Conservation (phyloP, 2,888 invertebrate genomes). For the Lypha dubia region DNA sequence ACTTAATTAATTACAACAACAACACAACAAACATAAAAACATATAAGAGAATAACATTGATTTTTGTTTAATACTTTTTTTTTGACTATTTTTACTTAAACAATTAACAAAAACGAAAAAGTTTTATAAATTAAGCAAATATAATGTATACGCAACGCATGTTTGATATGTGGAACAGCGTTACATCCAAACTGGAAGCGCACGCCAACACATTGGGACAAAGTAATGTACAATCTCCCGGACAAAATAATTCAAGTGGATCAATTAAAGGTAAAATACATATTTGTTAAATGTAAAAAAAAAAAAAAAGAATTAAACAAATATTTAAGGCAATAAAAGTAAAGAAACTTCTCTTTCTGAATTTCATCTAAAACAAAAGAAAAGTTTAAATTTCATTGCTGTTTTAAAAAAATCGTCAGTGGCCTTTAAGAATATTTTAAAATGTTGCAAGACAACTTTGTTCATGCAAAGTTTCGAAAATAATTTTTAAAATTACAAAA, state of each 20-base stretch:
- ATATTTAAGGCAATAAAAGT: background rate
- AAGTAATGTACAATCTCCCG: slow-evolving; percentile 83
- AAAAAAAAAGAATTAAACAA: background rate
- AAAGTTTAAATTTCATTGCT: too few species aligned
- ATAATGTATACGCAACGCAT: slow-evolving; percentile 84
- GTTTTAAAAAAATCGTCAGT: too few species aligned
- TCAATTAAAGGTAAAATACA: slow-evolving; percentile 84
- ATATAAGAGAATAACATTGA: background rate
- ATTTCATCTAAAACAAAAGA: too few species aligned
- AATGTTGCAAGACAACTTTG: too few species aligned
- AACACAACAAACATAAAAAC: background rate
- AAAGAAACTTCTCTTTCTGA: too few species aligned
- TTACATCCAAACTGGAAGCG: slow-evolving; percentile 84
- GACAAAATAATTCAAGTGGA: slow-evolving; percentile 83
- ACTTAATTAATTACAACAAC: slow-evolving; percentile 7
- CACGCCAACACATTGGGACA: slow-evolving; percentile 84
- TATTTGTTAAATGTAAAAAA: background rate
- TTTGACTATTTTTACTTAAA: slow-evolving; percentile 49
- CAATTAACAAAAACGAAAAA: slow-evolving; percentile 11
- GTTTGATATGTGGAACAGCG: slow-evolving; percentile 84
- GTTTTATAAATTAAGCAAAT: slow-evolving; percentile 67
- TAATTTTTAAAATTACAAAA: too few species aligned
- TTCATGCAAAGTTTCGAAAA: too few species aligned
- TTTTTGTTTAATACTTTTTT: slow-evolving; percentile 1
- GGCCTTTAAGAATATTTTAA: too few species aligned